Base-by-base conservation (phyloP, 2,888 invertebrate species). In the Frankliniella intonsa region DNA sequence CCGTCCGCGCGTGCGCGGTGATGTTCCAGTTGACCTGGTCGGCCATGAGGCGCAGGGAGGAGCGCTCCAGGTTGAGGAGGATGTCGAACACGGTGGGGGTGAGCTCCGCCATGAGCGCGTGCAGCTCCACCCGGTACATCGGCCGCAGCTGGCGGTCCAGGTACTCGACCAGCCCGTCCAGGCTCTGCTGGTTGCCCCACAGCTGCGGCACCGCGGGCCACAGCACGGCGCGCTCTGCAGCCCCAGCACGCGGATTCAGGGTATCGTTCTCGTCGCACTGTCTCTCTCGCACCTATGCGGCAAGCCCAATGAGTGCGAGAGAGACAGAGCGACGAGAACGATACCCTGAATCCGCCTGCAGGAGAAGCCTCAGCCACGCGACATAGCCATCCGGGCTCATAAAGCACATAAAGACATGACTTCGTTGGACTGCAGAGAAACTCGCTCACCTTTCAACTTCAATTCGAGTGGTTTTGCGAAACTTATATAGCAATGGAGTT, bases 181-280 rank as follows among this genome's bases (percentile, higher is more conserved):
- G 83, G 0, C 86, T 86, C 83, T 87, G 88, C 81, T 87, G 86
- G 86, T 92, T 91, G 17, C 92, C 92, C 93, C 93, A 93, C 82
- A 91, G 88, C 86, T 93, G 93, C 80, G 90, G 90, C 85, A 92
- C 87, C 38, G 90, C 89, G 1, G 92, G 92, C 92, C 93, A 93
- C 38, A 93, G 85, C 90, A 91, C 91, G 82, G 88, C 88, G 85
- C 90, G 90, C 84, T 89, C 92, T 92, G 88, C 82, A 86, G 86
- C 62, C 17, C 55, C 7, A 55, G 12, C 55, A 12, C 19, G 7
- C 14, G 55, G 3, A 19, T 3, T 10, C 12, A 19, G 12, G 55
- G 55, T 19, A 19, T n/a, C n/a, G n/a, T n/a, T n/a, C n/a, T n/a
- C n/a, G n/a, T n/a, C n/a, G n/a, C n/a, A n/a, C n/a, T n/a, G n/a